Conservation (phyloP, 2,888 invertebrate genomes). For the Epirrhoe alternata region DNA sequence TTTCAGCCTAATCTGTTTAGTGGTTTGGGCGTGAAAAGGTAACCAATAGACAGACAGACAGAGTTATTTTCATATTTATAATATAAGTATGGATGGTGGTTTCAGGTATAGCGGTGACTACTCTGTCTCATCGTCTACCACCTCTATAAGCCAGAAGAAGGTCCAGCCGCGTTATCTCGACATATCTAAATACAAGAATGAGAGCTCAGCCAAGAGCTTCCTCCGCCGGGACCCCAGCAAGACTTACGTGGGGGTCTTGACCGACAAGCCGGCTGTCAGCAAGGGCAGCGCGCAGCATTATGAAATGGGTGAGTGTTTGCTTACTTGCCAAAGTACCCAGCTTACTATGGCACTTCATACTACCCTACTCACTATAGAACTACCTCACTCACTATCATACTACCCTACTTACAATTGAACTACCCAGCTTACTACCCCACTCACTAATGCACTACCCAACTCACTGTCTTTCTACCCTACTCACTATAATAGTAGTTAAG, state of each 20-base stretch:
- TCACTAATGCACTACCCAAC: conserved; percentile 4
- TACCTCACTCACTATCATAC: not conserved
- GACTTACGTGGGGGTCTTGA: conserved; percentile 74
- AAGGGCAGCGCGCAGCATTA: conserved; percentile 73
- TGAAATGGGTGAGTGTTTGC: conserved; percentile 72
- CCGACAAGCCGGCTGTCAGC: conserved; percentile 57
- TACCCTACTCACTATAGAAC: conserved; percentile 4
- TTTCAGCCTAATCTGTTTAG: too few species aligned
- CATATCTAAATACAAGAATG: conserved; percentile 86
- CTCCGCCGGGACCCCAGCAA: conserved; percentile 85
- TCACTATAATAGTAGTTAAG: not conserved
- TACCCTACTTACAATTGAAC: conserved; percentile 5
- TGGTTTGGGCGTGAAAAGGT: too few species aligned
- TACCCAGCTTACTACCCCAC: not conserved
- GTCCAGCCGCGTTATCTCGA: conserved; percentile 84
- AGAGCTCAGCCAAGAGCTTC: conserved; percentile 76
- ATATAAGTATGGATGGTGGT: too few species aligned
- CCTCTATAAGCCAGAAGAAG: conserved; percentile 66
- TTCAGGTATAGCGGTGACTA: conserved; percentile 80
- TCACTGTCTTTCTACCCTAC: not conserved
- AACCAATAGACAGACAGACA: too few species aligned
- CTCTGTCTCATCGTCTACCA: conserved; percentile 80
- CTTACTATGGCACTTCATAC: not conserved
- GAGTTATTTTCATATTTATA: too few species aligned
- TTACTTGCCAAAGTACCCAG: too few species aligned